These are phyloP conservation scores for Squalus acanthias DNA, from an alignment of 2,797 vertebrate species.

Conservation along the genomic window DNA sequence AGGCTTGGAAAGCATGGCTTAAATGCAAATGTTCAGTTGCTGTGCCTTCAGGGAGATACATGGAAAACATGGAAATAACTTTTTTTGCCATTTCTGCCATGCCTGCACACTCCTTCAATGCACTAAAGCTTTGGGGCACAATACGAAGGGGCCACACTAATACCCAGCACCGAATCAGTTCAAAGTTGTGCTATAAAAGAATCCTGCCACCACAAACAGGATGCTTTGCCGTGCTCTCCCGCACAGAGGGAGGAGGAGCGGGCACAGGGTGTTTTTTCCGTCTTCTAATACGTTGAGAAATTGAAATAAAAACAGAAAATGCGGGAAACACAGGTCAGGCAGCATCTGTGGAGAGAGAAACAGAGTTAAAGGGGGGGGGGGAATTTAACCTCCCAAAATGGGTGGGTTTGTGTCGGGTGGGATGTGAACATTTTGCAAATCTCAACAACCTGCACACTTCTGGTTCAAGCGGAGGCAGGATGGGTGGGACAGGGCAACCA, in stretches of 20 bases:
- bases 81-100: not conserved
- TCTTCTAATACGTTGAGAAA: not conserved
- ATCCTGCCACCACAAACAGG: not conserved
- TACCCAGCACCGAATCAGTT: not conserved
- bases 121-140: not conserved
- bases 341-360: too few species aligned
- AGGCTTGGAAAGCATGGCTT: not conserved
- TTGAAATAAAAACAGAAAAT: not conserved
- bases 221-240: not conserved
- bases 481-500: too few species aligned
- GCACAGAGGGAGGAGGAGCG: not conserved
- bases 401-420: not conserved
- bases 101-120: not conserved
- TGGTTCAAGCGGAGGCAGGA: not conserved
- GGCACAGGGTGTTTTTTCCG: not conserved
- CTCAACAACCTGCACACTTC: not conserved
- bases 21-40: not conserved
- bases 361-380: too few species aligned
- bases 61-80: not conserved
- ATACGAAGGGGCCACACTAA: not conserved
- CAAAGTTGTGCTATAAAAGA: too few species aligned
- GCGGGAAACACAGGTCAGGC: not conserved
- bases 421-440: not conserved
- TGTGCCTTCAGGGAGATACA: not conserved
- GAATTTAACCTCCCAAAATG: too few species aligned